Base-by-base conservation (phyloP, 2,113 vertebrate genomes). In the Scomber scombrus region DNA sequence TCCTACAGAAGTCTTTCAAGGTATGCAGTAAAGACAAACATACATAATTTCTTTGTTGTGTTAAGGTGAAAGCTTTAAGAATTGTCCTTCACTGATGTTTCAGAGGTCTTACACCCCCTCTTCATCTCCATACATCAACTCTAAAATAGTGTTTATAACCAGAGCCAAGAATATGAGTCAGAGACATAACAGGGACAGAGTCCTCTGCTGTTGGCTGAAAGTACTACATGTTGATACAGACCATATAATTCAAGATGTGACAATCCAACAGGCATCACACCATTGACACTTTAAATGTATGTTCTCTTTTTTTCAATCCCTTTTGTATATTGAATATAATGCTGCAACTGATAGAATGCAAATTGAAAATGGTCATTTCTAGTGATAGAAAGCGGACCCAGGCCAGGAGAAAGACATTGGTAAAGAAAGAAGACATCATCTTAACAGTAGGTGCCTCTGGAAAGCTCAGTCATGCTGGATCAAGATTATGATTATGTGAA, bases 151-250 rank as follows among this genome's bases (percentile, higher is more conserved):
- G 18, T 61, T 70, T 78, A 71, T 80, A 49, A 73, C 23, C 60
- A 65, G 29, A 65, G 15, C 43, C 31, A 75, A 56, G 23, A 52
- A 51, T 66, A 14, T 23, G 51, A 66, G 31, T 78, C 63, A 67
- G 43, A 52, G 23, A 54, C 49, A 71, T 49, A 61, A 67, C 76
- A 80, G 84, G 75, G 76, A 85, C 70, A 85, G 92, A 88, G 91
- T 43, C 91, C 91, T 93, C 91, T 91, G 88, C 88, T 93, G 92
- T 64, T 77, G 58, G 26, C 68, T 73, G 1, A 40, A 46, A 16
- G 87, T 80, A 88, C 75, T 92, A 71, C 91, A 81, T 11, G 34
- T 66, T 72, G n/a, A 71, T 71, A 47, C 29, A 50, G 18, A 61
- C 50, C 11, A 11, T 13, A 14, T 14, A 11, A 45, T 45, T 19